phyloP scores from a whole-genome alignment of 2,797 vertebrate species.

The Sebastolobus alascanus region DNA sequence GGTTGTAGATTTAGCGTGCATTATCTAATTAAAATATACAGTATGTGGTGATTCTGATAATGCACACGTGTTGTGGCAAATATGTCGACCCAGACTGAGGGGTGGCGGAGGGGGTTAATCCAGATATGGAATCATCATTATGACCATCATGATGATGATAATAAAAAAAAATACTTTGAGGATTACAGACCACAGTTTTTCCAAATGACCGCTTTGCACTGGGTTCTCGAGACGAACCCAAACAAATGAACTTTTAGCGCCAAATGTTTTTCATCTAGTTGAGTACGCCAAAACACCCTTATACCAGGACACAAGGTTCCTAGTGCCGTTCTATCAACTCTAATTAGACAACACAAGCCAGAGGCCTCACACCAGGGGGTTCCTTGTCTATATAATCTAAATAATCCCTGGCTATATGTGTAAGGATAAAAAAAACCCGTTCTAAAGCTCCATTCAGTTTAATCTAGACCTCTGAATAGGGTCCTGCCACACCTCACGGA shows the following conservation, averaged over 20 bases:
- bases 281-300: conserved; percentile 20
- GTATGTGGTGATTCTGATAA: conserved; percentile 58
- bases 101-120: conserved; percentile 54
- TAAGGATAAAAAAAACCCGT: conserved; percentile 65
- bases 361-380: conserved; percentile 70
- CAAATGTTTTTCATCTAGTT: conserved; percentile 41
- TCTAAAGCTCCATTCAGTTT: conserved; percentile 77
- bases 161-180: conserved; percentile 41
- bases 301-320: conserved; percentile 33
- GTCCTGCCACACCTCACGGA: conserved; percentile 86
- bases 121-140: conserved; percentile 66
- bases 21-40: conserved; percentile 73
- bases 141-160: conserved; percentile 50
- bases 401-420: conserved; percentile 70
- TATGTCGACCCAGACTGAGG: conserved; percentile 47
- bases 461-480: conserved; percentile 82
- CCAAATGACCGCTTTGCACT: conserved; percentile 41
- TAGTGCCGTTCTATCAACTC: conserved; percentile 60
- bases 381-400: conserved; percentile 79
- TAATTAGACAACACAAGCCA: conserved; percentile 78
- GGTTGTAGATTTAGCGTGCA: conserved; percentile 51
- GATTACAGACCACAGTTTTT: conserved; percentile 39
- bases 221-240: conserved; percentile 35
- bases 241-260: conserved; percentile 41
- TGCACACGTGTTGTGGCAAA: conserved; percentile 47